phyloP scores from a whole-genome alignment of 1,140 invertebrate genomes.

The Drosophila baimaii region DNA sequence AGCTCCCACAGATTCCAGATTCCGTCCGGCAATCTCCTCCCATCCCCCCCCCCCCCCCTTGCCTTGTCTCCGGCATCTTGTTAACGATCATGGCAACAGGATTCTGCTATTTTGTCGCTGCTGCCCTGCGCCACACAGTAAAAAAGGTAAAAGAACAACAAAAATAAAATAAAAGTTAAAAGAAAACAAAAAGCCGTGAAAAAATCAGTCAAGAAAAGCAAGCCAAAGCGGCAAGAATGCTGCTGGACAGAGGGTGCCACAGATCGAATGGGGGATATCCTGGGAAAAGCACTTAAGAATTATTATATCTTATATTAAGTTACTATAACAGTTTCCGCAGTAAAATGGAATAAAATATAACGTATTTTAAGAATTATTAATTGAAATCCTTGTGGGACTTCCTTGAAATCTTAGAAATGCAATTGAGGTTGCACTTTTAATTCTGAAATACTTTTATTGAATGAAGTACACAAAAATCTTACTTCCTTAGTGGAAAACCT shows the following conservation, averaged over 20 bases:
- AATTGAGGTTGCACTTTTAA: too few species aligned
- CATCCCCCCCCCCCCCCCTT: not conserved
- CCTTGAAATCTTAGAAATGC: not conserved
- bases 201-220: constrained; percentile 33
- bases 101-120: constrained; percentile 82
- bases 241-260: not conserved
- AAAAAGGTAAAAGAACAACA: constrained; percentile 34
- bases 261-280: constrained; percentile 16
- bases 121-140: constrained; percentile 61
- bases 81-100: constrained; percentile 82
- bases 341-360: too few species aligned
- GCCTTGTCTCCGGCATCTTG: constrained; percentile 79
- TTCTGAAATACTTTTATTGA: not conserved
- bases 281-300: not conserved
- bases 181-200: constrained; percentile 47
- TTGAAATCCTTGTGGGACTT: too few species aligned
- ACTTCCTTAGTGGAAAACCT: not conserved
- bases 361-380: too few species aligned
- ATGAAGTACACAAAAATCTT: not conserved
- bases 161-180: too few species aligned
- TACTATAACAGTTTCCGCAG: too few species aligned
- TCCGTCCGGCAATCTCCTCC: constrained; percentile 29
- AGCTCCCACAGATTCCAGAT: constrained; percentile 77
- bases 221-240: constrained; percentile 33
- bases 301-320: too few species aligned